Evolutionary conservation across 1,140 invertebrate species (phyloP).

Genomic region (Drosophila tropicalis): DNA sequence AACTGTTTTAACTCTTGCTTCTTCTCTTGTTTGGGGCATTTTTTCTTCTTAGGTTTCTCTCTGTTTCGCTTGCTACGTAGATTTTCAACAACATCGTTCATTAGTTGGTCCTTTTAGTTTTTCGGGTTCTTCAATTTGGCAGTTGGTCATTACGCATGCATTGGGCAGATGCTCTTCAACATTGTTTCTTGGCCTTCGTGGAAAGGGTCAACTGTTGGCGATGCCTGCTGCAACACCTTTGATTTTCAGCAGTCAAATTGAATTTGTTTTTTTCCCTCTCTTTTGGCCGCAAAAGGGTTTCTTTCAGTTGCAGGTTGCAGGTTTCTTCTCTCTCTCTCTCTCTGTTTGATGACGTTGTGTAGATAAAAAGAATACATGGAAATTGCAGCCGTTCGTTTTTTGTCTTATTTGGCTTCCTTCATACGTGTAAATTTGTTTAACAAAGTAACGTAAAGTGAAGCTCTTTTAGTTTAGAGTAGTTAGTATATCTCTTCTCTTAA

Average conservation of each 20-base stretch:
- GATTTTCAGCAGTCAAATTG: conserved; percentile 43
- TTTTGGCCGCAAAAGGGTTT: conserved; percentile 28
- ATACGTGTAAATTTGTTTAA: conserved; percentile 43
- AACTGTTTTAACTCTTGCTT: conserved; percentile 62
- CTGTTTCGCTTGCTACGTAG: conserved; percentile 24
- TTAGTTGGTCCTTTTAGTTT: conserved; percentile 30
- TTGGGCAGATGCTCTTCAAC: conserved; percentile 53
- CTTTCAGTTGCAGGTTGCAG: conserved; percentile 13
- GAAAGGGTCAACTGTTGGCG: conserved; percentile 50
- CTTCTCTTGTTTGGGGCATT: neutral
- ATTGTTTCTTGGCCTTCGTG: conserved; percentile 26
- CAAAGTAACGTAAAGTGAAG: conserved; percentile 26
- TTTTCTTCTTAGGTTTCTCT: too few relatives aligned
- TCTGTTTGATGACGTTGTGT: conserved; percentile 19
- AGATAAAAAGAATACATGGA: conserved; percentile 18
- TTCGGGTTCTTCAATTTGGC: conserved; percentile 45
- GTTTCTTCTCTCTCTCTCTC: conserved; percentile 2
- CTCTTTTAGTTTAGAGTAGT: neutral
- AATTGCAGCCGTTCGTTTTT: conserved; percentile 51
- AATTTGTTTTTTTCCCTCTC: neutral
- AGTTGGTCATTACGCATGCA: conserved; percentile 68
- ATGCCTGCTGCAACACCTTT: conserved; percentile 54
- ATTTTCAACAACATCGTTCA: conserved; percentile 28
- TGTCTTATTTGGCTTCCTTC: neutral
- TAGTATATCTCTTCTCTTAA: too few relatives aligned